Conservation (phyloP, 1,140 invertebrate species). For the Brachionus plicatilis region DNA sequence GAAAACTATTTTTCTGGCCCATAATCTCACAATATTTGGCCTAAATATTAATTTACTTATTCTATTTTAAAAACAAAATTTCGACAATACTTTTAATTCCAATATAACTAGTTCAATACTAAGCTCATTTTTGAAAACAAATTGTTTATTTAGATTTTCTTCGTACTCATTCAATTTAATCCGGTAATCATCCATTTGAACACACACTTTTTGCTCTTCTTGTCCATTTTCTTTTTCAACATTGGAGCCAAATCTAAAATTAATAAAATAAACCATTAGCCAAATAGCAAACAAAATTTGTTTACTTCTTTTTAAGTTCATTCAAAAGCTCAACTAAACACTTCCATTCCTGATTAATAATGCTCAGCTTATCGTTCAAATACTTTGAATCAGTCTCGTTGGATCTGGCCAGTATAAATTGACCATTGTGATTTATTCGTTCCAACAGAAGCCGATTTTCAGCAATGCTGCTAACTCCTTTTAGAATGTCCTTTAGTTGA, state of each 20-base stretch:
- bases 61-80: not conserved
- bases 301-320: conserved; percentile 18
- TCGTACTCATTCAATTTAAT: not conserved
- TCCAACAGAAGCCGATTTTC: conserved; percentile 12
- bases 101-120: not conserved
- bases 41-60: not conserved
- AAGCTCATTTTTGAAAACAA: not conserved
- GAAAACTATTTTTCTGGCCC: not conserved
- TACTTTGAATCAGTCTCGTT: not conserved
- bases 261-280: not conserved
- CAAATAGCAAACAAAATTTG: not conserved
- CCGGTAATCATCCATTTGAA: not conserved
- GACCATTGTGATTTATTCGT: conserved; percentile 2
- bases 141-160: not conserved
- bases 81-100: not conserved
- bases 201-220: not conserved
- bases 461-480: not conserved
- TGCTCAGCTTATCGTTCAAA: not conserved
- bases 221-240: not conserved
- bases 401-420: not conserved
- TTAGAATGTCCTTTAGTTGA: not conserved
- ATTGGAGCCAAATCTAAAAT: not conserved
- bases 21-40: not conserved
- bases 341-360: conserved; percentile 32
- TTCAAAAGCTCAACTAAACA: not conserved